These are phyloP conservation scores for Blastobasis adustella DNA, from an alignment of 2,888 invertebrate genomes.

Conservation along the genomic window DNA sequence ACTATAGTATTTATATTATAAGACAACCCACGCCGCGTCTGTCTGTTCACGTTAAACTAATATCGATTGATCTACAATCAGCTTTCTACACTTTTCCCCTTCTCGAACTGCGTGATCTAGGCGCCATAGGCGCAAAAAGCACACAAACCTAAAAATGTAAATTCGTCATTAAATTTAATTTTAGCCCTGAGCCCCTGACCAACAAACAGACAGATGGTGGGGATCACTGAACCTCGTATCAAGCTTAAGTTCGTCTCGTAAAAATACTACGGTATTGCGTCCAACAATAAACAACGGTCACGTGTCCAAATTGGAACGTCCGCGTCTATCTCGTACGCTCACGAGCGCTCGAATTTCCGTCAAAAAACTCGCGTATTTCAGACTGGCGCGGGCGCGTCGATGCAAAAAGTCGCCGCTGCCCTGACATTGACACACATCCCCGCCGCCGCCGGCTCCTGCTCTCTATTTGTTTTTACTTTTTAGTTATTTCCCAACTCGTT, in stretches of 20 bases:
- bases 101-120: no score
- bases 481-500: constrained; percentile 28
- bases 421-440: constrained; percentile 67
- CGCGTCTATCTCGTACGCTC: background rate
- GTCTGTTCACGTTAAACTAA: no score
- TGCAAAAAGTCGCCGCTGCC: constrained; percentile 16
- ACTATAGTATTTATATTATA: no score
- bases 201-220: no score
- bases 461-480: constrained; percentile 40
- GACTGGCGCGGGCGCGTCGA: background rate
- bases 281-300: background rate
- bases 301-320: background rate
- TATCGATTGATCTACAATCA: no score
- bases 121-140: no score
- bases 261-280: no score
- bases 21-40: no score
- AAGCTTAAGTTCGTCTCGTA: background rate
- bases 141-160: no score
- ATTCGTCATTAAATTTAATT: no score
- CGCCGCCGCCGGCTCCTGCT: constrained; percentile 15
- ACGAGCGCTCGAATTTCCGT: background rate
- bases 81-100: no score
- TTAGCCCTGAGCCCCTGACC: no score
- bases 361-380: background rate
- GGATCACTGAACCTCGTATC: background rate